Base-by-base conservation (phyloP, 1,140 invertebrate species). In the Lamellibrachia luymesi region DNA sequence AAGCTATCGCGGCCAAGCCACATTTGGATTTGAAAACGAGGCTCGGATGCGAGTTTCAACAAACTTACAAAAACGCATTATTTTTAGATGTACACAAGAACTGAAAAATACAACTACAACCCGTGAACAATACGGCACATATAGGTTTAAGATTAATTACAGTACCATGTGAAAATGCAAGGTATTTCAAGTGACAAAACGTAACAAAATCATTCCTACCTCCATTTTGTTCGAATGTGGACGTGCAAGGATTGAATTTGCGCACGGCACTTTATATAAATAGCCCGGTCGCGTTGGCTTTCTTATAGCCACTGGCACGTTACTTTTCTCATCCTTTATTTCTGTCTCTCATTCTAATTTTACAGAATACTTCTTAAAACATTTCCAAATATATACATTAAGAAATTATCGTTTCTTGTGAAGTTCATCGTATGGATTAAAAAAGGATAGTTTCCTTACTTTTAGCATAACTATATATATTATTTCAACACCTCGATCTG, bases 161-260 rank as follows among this genome's bases (percentile, higher is more conserved):
- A 22, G 64, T 80, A 17, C 25, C 8, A 22, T 80, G 64, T 22
- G 13, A 80, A 80, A 80, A 10, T 22, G 13, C 6, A 22, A 80
- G 13, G 17, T 80, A 80, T 17, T 80, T 17, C 5, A 4, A 80
- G 64, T 80, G 13, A 80, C 64, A 80, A 80, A 80, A 22, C 64
- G 13, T 22, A 17, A 80, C 64, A 80, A 8, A 80, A 80, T 80
- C 17, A 80, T 80, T 17, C 64, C 17, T 80, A 80, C 64, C 64
- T 80, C 64, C 64, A 80, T 80, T 80, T 80, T 80, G 64, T 80
- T 80, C 64, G 64, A 80, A 80, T 80, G 64, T 80, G 64, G 64
- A 80, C 64, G 64, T 80, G 64, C 64, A 17, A 80, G 64, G 64
- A 80, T 80, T 80, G 64, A 80, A 80, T 80, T 80, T 80, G 64